Percentiles rank a stretch among this genome's conserved stretches.
These are phyloP conservation scores for Poecile atricapillus DNA, from an alignment of 2,113 vertebrate genomes.

Conservation along the genomic window DNA sequence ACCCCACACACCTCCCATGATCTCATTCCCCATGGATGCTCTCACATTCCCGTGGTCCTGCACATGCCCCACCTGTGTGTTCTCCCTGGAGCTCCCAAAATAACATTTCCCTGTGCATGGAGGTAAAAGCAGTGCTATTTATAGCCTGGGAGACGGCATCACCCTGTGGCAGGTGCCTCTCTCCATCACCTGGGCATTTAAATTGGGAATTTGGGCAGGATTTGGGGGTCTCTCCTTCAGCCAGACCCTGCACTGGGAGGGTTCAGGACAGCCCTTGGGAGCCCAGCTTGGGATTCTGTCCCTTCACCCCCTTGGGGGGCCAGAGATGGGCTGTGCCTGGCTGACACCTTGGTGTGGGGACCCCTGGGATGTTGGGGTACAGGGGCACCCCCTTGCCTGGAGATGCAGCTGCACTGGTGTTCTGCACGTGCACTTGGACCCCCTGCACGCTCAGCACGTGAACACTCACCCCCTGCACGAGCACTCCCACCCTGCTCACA, in stretches of 20 bases:
- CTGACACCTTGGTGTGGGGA: too few species aligned
- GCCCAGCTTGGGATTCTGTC: fast-evolving
- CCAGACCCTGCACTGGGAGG: background rate
- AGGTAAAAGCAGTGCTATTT: background rate
- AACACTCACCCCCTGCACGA: fast-evolving
- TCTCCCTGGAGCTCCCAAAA: background rate
- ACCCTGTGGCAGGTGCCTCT: background rate
- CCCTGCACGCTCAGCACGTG: fast-evolving
- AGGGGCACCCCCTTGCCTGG: background rate
- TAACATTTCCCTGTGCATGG: background rate
- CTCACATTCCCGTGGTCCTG: fast-evolving
- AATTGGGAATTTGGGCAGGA: background rate
- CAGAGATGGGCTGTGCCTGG: fast-evolving
- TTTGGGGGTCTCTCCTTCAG: background rate
- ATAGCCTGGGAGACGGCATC: background rate
- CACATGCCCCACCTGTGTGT: background rate
- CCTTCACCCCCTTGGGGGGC: fast-evolving
- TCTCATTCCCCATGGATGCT: fast-evolving
- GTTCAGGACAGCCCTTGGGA: background rate
- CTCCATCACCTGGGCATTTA: background rate
- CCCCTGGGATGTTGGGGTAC: too few species aligned
- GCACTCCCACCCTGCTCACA: background rate
- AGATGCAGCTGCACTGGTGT: fast-evolving
- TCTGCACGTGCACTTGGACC: background rate
- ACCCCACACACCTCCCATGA: fast-evolving